Base-by-base conservation (phyloP, 2,113 vertebrate species). In the Ptyas mucosa region DNA sequence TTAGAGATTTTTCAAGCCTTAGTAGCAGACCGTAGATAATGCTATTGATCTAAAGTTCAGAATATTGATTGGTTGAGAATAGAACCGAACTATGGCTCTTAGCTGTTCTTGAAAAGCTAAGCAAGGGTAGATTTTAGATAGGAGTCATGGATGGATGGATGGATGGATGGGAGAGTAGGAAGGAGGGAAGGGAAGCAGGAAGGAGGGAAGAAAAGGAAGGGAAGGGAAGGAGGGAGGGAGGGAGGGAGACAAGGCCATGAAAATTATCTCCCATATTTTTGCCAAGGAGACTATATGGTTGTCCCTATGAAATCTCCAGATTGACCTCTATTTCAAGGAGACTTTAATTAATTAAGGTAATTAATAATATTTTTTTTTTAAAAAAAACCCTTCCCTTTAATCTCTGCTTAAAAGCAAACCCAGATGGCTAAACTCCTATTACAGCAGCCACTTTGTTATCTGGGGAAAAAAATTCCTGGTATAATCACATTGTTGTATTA, bases 181-280 rank as follows among this genome's bases (percentile, higher is more conserved):
- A 3, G 58, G 26, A 12, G 3, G 3, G 9, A 3, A 24, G 23
- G 23, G 23, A 24, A 24, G 23, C 8, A 4, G 26, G 7, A 23
- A 2, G 21, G 9, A 61, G 3, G 23, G 2, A 10, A 0, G 58
- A 26, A 58, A 9, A 9, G 10, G 9, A 11, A 11, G 2, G 3
- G 3, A n/a, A 4, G 11, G 12, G 14, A 53, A 15, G 14, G 52
- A 52, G 10, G 51, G 51, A 11, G 10, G 58, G 24, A 3, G 3
- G 58, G 1, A 23, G 0, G 55, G 2, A 15, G 64, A 69, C 0
- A 34, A n/a, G 11, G 0, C 14, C 15, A n/a, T 34, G 14, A 18
- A 75, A 2, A 12, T 15, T 18, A 75, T 14, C 10, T 75, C 14
- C 5, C 64, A 75, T 75, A 75, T 75, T 75, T 12, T 34, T 75